These are phyloP conservation scores for Hypena proboscidalis DNA, from an alignment of 2,888 invertebrate genomes.

Conservation along the genomic window DNA sequence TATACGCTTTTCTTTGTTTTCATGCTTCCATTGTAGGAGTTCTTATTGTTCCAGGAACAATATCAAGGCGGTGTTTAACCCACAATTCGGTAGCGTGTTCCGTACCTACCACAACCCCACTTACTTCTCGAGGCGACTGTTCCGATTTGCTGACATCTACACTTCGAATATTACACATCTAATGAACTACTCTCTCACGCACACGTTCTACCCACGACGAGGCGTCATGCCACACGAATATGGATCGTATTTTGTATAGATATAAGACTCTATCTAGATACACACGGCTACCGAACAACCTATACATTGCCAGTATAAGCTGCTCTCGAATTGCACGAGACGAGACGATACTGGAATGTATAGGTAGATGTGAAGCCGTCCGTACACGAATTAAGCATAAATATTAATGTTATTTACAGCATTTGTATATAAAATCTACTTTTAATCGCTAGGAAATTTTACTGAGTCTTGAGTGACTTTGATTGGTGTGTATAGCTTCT, in stretches of 20 bases:
- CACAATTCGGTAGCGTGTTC: conserved; percentile 98
- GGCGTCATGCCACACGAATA: conserved; percentile 99
- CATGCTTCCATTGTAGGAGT: conserved; percentile 67
- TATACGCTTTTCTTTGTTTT: conserved; percentile 61
- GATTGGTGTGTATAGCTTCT: background rate
- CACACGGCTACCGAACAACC: too few relatives aligned
- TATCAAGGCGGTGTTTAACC: conserved; percentile 96
- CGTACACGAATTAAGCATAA: background rate
- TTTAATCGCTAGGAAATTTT: conserved; percentile 1
- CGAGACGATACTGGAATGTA: too few relatives aligned
- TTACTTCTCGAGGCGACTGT: conserved; percentile 97
- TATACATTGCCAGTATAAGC: too few relatives aligned
- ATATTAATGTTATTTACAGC: too few relatives aligned
- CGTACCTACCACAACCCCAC: conserved; percentile 99
- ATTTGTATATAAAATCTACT: conserved; percentile 4
- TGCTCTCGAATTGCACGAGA: too few relatives aligned
- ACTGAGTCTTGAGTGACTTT: background rate
- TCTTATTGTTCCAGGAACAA: conserved; percentile 88
- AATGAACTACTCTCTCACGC: conserved; percentile 91
- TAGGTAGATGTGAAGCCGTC: conserved; percentile 17
- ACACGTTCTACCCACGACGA: conserved; percentile 97
- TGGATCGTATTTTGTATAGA: conserved; percentile 92
- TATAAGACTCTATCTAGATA: conserved; percentile 23
- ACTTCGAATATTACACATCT: conserved; percentile 97
- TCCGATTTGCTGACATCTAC: conserved; percentile 98